Evolutionary conservation across 2,113 vertebrate species (phyloP).

Genomic region (Coryphaenoides rupestris): DNA sequence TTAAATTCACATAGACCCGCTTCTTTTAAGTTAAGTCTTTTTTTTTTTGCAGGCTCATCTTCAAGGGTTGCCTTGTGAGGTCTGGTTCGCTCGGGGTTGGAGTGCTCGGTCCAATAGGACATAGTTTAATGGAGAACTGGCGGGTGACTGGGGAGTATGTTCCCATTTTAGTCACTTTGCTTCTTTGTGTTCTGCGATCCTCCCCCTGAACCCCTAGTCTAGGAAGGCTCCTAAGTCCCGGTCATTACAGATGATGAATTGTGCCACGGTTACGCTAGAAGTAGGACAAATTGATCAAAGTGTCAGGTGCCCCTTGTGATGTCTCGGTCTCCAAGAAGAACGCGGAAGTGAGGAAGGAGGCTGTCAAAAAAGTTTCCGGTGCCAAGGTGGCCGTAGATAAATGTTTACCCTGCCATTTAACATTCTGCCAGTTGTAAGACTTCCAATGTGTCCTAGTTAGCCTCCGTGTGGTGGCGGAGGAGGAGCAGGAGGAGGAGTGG

Average conservation of each 20-base stretch:
- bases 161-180: conserved; percentile 70
- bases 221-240: conserved; percentile 57
- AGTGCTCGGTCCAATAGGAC: conserved; percentile 55
- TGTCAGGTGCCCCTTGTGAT: conserved; percentile 78
- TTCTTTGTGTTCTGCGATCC: conserved; percentile 58
- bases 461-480: conserved; percentile 56
- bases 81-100: conserved; percentile 32
- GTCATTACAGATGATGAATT: conserved; percentile 80
- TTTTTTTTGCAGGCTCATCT: conserved; percentile 1
- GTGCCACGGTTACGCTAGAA: conserved; percentile 74
- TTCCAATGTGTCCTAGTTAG: conserved; percentile 46
- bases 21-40: no score
- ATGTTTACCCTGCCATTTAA: conserved; percentile 69
- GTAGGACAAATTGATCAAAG: conserved; percentile 81
- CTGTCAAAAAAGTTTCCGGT: conserved; percentile 67
- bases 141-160: conserved; percentile 59
- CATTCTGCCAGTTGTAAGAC: conserved; percentile 33
- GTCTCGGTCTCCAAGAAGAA: conserved; percentile 64
- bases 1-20: no score
- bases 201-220: conserved; percentile 57
- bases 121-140: conserved; percentile 67
- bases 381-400: conserved; percentile 60
- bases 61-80: conserved; percentile 12
- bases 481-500: conserved; percentile 12
- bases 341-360: conserved; percentile 57